Evolutionary conservation across 2,113 vertebrate genomes (phyloP).

Genomic region (Psophia crepitans): DNA sequence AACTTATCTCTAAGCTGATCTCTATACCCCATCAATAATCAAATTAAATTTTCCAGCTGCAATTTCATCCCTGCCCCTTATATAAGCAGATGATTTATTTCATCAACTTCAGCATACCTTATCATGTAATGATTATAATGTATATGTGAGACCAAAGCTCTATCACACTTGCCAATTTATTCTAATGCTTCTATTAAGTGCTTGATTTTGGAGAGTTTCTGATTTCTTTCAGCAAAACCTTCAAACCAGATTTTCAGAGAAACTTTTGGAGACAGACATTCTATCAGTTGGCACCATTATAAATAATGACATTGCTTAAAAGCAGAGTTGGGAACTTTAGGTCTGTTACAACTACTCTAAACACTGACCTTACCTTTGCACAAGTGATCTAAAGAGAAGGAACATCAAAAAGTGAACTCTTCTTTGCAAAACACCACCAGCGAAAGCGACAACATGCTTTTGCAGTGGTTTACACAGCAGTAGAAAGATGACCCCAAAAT

Average conservation of each 20-base stretch:
- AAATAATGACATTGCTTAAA: not conserved
- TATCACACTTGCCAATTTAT: not conserved
- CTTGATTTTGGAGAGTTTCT: not conserved
- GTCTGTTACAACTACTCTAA: not conserved
- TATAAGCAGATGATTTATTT: not conserved
- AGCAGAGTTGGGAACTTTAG: not conserved
- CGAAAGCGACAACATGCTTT: not conserved
- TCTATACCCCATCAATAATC: not conserved
- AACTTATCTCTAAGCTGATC: not conserved
- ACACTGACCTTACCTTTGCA: not conserved
- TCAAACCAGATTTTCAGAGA: not conserved
- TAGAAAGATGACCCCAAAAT: not conserved
- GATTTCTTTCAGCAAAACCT: not conserved
- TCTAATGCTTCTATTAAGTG: not conserved
- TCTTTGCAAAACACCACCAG: not conserved
- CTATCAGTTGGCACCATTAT: not conserved
- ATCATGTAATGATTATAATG: not conserved
- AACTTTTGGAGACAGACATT: not conserved
- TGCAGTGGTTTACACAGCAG: not conserved
- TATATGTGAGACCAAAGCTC: not conserved
- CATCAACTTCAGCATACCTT: not conserved
- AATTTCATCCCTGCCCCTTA: not conserved
- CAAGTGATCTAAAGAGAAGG: not conserved
- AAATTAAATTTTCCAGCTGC: not conserved
- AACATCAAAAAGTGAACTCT: not conserved